Evolutionary conservation across 2,888 invertebrate genomes (phyloP).

Genomic region (Diarsia mendica): DNA sequence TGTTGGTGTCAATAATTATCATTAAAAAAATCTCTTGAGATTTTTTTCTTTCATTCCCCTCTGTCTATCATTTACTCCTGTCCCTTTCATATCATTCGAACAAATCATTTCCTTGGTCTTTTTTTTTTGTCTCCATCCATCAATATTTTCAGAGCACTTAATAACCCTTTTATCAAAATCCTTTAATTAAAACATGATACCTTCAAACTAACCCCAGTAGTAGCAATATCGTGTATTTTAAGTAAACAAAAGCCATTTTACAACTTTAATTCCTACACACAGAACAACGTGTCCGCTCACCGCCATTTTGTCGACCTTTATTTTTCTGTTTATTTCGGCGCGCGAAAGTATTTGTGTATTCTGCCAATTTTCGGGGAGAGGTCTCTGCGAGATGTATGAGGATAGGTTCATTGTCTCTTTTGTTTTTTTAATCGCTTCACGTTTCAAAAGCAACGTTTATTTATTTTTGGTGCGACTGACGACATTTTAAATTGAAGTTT

Average conservation of each 20-base stretch:
- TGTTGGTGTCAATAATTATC: neutral
- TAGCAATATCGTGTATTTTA: slow-evolving; percentile 30
- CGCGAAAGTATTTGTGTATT: slow-evolving; percentile 65
- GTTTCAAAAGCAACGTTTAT: neutral
- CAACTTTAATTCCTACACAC: slow-evolving; percentile 60
- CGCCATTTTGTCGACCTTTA: slow-evolving; percentile 57
- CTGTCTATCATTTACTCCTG: no score
- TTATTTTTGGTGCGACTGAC: slow-evolving; percentile 22
- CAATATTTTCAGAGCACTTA: neutral
- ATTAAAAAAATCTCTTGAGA: no score
- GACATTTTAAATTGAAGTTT: slow-evolving; percentile 25
- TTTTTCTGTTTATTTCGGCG: slow-evolving; percentile 60
- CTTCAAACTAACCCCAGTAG: slow-evolving; percentile 1
- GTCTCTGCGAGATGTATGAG: slow-evolving; percentile 54
- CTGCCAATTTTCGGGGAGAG: slow-evolving; percentile 64
- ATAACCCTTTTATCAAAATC: neutral
- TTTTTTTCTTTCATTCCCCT: no score
- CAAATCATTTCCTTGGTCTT: no score
- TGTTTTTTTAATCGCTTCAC: slow-evolving; percentile 22
- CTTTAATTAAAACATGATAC: slow-evolving; percentile 35
- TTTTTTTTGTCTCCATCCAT: no score
- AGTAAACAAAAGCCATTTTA: slow-evolving; percentile 39
- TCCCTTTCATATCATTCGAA: no score
- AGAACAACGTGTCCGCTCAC: slow-evolving; percentile 47
- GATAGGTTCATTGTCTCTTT: slow-evolving; percentile 53